Base-by-base conservation (phyloP, 2,888 invertebrate species). In the Rhagonycha fulva region DNA sequence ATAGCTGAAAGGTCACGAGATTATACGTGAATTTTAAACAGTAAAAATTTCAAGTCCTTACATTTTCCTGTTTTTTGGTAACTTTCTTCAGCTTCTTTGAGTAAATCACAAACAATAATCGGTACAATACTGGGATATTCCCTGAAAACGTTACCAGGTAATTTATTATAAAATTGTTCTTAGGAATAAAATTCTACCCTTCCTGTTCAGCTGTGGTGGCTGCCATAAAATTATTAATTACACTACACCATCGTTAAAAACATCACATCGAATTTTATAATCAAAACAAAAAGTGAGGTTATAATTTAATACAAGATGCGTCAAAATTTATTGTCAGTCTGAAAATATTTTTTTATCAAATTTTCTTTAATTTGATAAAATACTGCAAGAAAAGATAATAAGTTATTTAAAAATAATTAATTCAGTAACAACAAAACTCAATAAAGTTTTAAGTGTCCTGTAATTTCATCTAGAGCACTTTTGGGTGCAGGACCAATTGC, bases 401-500 rank as follows among this genome's bases (percentile, higher is more conserved):
- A 66, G 11, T 63, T 63, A 24, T 63, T 24, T 63, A 23, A 23
- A 63, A 63, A 14, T 66, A 66, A 66, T 24, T 66, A 66, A 24
- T 66, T n/a, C 1, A 66, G 1, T 66, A 66, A n/a, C 11, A n/a
- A 84, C 82, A 73, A 71, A 61, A 69, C 80, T 91, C 90, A 97
- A 87, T 94, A 92, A 73, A 98, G 89, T 88, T 96, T 97, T 79
- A 98, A 90, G 88, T 97, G 95, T 70, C 97, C 96, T 19, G 97
- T 96, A 61, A 98, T 92, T 89, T 92, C 88, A 86, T 97, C 95
- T 81, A 98, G 90, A 66, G 93, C 85, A 82, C 91, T 90, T 81
- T 92, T 92, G 62, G 94, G 93, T 4, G 95, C 98, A 68, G 98
- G 98, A n/a, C 98, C 98, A 72, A 98, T 91, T 1, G 96, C 98